Conservation (phyloP, 2,113 vertebrate genomes). For the Chrysochloris asiatica region DNA sequence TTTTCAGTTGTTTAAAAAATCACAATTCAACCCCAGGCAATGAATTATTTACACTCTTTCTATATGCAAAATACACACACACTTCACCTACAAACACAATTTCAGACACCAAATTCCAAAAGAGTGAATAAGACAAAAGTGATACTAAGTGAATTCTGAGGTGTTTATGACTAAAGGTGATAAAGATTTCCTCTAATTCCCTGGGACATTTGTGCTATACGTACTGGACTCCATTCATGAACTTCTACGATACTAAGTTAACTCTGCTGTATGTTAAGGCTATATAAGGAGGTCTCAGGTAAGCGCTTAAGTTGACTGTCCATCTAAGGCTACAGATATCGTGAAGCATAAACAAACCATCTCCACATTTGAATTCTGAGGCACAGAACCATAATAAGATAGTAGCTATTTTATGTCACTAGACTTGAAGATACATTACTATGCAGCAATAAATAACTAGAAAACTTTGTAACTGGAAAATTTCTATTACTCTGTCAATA, state of each 20-base stretch:
- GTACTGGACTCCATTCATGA: neutral
- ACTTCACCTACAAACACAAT: neutral
- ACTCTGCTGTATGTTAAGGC: fast-evolving
- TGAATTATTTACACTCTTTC: neutral
- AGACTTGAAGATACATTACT: neutral
- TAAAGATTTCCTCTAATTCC: neutral
- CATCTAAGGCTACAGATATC: neutral
- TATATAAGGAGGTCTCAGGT: fast-evolving
- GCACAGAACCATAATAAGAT: neutral
- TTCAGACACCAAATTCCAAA: neutral
- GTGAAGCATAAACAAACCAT: neutral
- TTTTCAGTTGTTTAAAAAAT: neutral
- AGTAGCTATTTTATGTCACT: neutral
- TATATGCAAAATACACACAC: neutral
- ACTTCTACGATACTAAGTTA: fast-evolving
- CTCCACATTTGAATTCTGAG: neutral
- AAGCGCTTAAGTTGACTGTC: neutral
- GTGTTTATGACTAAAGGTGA: no score
- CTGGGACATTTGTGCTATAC: fast-evolving
- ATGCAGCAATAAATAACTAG: neutral
- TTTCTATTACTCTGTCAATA: neutral
- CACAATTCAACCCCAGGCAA: neutral
- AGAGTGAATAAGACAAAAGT: neutral
- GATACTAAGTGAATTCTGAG: neutral
- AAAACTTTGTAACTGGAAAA: neutral